Conservation (phyloP, 2,888 invertebrate genomes). For the Nomada flava region DNA sequence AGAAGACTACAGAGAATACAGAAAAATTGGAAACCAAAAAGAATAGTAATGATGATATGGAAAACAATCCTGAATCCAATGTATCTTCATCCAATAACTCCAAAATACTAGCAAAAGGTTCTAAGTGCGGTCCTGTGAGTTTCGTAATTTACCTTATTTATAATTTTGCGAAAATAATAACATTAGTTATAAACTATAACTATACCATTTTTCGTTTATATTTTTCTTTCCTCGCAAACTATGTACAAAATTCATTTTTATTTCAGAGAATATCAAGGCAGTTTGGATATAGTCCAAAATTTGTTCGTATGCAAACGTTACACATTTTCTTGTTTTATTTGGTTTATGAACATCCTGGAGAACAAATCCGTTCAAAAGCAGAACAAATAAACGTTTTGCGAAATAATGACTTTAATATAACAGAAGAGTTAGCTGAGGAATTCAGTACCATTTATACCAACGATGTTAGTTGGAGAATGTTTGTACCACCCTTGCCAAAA, state of each 20-base stretch:
- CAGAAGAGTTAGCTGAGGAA: conserved; percentile 83
- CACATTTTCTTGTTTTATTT: conserved; percentile 90
- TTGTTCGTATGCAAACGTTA: conserved; percentile 87
- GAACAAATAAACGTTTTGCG: conserved; percentile 75
- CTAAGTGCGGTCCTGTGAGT: conserved; percentile 64
- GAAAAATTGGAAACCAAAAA: conserved; percentile 26
- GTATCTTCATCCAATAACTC: conserved; percentile 6
- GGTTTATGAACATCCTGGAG: conserved; percentile 86
- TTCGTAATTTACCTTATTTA: not conserved
- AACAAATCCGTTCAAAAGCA: conserved; percentile 70
- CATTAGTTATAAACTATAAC: no score
- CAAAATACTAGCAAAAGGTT: conserved; percentile 3
- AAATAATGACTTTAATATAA: conserved; percentile 76
- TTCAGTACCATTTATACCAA: conserved; percentile 85
- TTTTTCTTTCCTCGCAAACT: not conserved
- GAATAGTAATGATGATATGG: not conserved
- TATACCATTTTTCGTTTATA: no score
- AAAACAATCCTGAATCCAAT: conserved; percentile 5
- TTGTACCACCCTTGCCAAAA: conserved; percentile 88
- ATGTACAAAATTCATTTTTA: not conserved
- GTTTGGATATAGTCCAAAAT: conserved; percentile 88
- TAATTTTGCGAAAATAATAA: no score
- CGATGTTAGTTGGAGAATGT: conserved; percentile 89
- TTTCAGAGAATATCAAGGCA: conserved; percentile 81
- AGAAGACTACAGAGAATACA: conserved; percentile 16